Conservation (phyloP, 2,888 invertebrate genomes). For the Hecatera dysodea region DNA sequence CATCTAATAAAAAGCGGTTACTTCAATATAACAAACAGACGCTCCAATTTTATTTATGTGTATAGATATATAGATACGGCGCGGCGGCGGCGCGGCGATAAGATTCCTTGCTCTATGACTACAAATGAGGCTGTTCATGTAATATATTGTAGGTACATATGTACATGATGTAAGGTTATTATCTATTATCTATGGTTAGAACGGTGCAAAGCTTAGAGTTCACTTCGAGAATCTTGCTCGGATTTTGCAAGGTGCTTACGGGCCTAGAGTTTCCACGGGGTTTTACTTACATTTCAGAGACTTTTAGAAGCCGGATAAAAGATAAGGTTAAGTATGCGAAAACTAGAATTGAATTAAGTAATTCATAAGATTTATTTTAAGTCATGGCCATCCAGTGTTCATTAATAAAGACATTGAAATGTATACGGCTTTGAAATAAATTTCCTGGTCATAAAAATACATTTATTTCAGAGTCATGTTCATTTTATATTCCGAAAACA, state of each 20-base stretch:
- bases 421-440: too few relatives aligned
- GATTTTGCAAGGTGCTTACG: neutral
- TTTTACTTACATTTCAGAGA: neutral
- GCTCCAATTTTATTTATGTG: too few relatives aligned
- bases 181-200: slow-evolving; percentile 4
- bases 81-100: too few relatives aligned
- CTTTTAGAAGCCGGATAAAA: neutral
- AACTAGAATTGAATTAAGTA: neutral
- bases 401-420: too few relatives aligned
- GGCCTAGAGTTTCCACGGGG: neutral
- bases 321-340: neutral
- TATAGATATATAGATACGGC: too few relatives aligned
- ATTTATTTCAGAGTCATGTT: too few relatives aligned
- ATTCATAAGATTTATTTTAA: too few relatives aligned
- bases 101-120: neutral
- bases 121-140: neutral
- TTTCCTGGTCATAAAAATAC: too few relatives aligned
- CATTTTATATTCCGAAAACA: too few relatives aligned
- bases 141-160: neutral
- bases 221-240: neutral
- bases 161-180: slow-evolving; percentile 16
- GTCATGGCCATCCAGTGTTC: too few relatives aligned
- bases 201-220: slow-evolving; percentile 11
- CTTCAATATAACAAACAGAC: too few relatives aligned
- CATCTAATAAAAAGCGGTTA: too few relatives aligned